These are phyloP conservation scores for Pterocles gutturalis DNA, from an alignment of 2,113 vertebrate species.

Conservation along the genomic window DNA sequence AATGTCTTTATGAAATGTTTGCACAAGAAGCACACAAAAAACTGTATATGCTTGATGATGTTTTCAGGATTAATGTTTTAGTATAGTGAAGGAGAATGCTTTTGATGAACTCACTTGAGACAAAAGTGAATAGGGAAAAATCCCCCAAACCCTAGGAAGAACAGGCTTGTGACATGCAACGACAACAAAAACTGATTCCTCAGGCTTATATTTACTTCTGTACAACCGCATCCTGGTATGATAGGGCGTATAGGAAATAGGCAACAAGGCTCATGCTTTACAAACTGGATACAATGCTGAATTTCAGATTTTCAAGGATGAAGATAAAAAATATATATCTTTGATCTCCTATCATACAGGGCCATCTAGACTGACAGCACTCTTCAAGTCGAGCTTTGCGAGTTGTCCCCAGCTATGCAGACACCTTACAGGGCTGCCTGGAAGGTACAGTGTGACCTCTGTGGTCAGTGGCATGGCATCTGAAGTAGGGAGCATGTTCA, in stretches of 20 bases:
- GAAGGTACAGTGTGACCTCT: neutral
- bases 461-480: rapidly evolving
- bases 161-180: neutral
- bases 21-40: neutral
- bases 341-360: neutral
- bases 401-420: neutral
- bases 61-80: neutral
- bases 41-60: neutral
- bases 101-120: neutral
- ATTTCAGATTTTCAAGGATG: neutral
- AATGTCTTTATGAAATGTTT: neutral
- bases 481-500: neutral
- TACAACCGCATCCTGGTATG: neutral
- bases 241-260: neutral
- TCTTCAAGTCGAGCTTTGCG: neutral
- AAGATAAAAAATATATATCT: neutral
- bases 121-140: neutral
- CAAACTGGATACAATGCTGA: neutral
- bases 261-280: neutral
- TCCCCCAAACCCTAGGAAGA: neutral
- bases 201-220: neutral
- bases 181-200: neutral
- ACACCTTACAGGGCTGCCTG: neutral
- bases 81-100: neutral
- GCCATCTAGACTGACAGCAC: neutral